These are phyloP conservation scores for Scaptodrosophila lebanonensis DNA, from an alignment of 1,140 invertebrate species.

Conservation along the genomic window DNA sequence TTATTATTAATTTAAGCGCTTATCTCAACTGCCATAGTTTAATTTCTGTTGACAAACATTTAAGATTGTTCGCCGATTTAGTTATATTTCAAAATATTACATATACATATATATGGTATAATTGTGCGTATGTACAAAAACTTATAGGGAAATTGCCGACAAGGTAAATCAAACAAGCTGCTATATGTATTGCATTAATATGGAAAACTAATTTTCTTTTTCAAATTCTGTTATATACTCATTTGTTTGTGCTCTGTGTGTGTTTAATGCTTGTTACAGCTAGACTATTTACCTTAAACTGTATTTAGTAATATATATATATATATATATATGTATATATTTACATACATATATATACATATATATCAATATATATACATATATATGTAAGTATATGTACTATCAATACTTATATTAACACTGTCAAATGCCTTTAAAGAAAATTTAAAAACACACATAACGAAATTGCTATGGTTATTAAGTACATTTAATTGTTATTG, in stretches of 20 bases:
- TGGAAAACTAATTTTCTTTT: too few relatives aligned
- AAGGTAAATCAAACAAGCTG: too few relatives aligned
- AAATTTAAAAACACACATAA: slow-evolving; percentile 31
- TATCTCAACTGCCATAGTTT: slow-evolving; percentile 64
- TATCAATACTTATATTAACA: slow-evolving; percentile 42
- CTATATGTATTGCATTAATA: too few relatives aligned
- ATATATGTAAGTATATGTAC: slow-evolving; percentile 32
- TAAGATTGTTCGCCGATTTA: slow-evolving; percentile 39
- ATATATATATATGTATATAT: neutral
- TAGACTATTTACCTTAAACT: slow-evolving; percentile 27
- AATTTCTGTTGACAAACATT: slow-evolving; percentile 31
- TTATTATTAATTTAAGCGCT: slow-evolving; percentile 55
- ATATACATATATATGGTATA: slow-evolving; percentile 30
- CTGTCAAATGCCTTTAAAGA: slow-evolving; percentile 66
- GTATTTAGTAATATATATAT: slow-evolving; percentile 4
- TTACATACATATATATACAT: slow-evolving; percentile 25
- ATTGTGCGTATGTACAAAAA: slow-evolving; percentile 45
- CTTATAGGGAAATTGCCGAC: too few relatives aligned
- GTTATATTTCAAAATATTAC: slow-evolving; percentile 6
- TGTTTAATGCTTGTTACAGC: slow-evolving; percentile 52
- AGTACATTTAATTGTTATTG: slow-evolving; percentile 64
- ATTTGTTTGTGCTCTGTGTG: slow-evolving; percentile 59
- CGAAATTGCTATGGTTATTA: slow-evolving; percentile 6
- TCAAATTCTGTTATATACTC: slow-evolving; percentile 32
- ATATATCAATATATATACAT: slow-evolving; percentile 29